phyloP scores from a whole-genome alignment of 1,140 invertebrate genomes.

The Achatina immaculata region DNA sequence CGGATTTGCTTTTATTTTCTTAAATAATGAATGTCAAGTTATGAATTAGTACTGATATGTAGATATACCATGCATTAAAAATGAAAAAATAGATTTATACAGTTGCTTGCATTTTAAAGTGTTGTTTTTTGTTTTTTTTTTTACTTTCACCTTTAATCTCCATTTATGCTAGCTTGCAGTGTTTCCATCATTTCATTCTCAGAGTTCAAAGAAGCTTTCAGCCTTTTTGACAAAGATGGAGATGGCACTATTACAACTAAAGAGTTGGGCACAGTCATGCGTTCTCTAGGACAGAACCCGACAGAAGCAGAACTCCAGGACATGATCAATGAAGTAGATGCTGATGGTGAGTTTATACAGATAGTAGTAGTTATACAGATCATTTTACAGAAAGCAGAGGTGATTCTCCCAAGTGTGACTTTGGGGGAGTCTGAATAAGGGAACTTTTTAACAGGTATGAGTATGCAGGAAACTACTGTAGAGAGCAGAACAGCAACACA shows the following conservation, averaged over 20 bases:
- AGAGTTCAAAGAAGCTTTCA: slow-evolving; percentile 55
- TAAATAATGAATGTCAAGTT: no score
- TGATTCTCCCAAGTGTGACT: not conserved
- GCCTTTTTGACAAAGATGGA: slow-evolving; percentile 10
- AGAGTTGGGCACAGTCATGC: slow-evolving; percentile 59
- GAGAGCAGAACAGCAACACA: no score
- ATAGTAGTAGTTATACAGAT: not conserved
- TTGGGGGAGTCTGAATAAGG: not conserved
- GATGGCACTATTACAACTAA: slow-evolving; percentile 69
- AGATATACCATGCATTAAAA: no score
- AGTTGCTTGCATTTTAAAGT: no score
- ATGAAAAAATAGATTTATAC: no score
- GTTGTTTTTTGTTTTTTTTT: no score
- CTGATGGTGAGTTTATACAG: slow-evolving; percentile 62
- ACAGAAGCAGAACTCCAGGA: slow-evolving; percentile 79
- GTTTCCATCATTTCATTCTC: slow-evolving; percentile 7
- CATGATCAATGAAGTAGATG: slow-evolving; percentile 90
- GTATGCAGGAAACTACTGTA: no score
- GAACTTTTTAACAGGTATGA: not conserved
- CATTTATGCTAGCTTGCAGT: no score
- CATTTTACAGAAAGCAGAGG: not conserved
- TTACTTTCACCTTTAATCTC: no score
- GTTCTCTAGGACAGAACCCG: slow-evolving; percentile 58
- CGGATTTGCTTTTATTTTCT: no score
- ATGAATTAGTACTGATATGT: no score